A percentile compares a stretch with the other conserved stretches of the same genome.
Conservation (phyloP, 1,140 invertebrate species). For the Aphelinus certus region DNA sequence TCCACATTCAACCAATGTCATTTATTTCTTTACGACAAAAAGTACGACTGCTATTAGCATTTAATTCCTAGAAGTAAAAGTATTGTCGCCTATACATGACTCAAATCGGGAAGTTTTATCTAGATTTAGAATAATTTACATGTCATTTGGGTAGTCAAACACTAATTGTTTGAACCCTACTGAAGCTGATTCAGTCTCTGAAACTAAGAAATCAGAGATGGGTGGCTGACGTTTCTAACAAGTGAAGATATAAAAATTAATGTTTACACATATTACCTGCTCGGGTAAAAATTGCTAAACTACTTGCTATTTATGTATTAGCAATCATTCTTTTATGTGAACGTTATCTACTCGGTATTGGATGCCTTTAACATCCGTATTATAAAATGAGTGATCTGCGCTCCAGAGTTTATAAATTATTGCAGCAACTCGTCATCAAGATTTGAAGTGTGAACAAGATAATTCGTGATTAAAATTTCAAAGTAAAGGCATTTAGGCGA, state of each 20-base stretch:
- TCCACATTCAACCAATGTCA: slow-evolving; percentile 23
- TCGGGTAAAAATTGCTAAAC: slow-evolving; percentile 24
- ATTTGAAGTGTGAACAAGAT: slow-evolving; percentile 13
- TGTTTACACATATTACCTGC: slow-evolving; percentile 54
- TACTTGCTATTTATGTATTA: slow-evolving; percentile 58
- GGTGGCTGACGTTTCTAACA: slow-evolving; percentile 49
- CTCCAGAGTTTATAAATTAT: slow-evolving; percentile 50
- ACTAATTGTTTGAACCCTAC: slow-evolving; percentile 16
- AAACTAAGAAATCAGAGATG: slow-evolving; percentile 42
- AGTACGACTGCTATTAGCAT: slow-evolving; percentile 31
- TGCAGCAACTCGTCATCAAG: slow-evolving; percentile 45
- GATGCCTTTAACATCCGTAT: slow-evolving; percentile 28
- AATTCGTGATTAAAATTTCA: slow-evolving; percentile 21
- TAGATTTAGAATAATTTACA: slow-evolving; percentile 36
- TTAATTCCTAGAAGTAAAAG: slow-evolving; percentile 35
- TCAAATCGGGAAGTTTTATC: slow-evolving; percentile 35
- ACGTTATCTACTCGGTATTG: slow-evolving; percentile 47
- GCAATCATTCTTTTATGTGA: slow-evolving; percentile 53
- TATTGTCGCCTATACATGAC: slow-evolving; percentile 35
- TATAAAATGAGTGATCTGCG: slow-evolving; percentile 55
- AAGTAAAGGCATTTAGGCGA: slow-evolving; percentile 26
- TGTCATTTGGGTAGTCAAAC: neutral
- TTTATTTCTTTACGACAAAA: slow-evolving; percentile 25
- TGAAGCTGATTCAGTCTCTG: slow-evolving; percentile 5
- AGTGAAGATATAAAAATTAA: slow-evolving; percentile 59